Base-by-base conservation (phyloP, 2,888 invertebrate species). In the Drosophila vallismaia region DNA sequence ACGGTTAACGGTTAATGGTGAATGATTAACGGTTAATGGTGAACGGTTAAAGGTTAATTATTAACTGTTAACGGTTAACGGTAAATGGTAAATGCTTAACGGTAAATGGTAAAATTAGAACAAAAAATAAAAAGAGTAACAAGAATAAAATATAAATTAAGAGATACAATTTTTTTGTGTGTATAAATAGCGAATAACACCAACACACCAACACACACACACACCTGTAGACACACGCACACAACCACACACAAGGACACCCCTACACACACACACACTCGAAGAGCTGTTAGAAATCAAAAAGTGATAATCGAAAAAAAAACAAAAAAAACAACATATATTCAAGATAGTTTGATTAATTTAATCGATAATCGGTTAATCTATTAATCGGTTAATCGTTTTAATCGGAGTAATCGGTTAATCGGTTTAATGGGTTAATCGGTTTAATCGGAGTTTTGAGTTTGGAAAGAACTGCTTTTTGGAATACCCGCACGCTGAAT, bases 111-210 rank as follows among this genome's bases (percentile, higher is more conserved):
- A 33, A 10, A 53, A 8, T 36, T 42, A 53, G 45, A 24, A 33
- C 12, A 36, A 46, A 9, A 29, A 42, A 36, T n/a, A 19, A 2
- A 19, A 19, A 19, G 19, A 19, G 19, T 19, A 42, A 12, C 19
- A 12, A 48, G 24, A 29, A 44, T 48, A 49, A 49, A 51, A 36
- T 40, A 57, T 53, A 24, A 60, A 48, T 46, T 45, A 46, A 53
- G 38, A 52, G 51, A 62, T 28, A 2, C 4, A 46, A 50, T 77
- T 76, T 75, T 77, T 79, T 77, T 67, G 79, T 79, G 84, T 80
- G 84, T 80, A 83, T 77, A 36, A 77, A 83, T 80, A 77, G 66
- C 53, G 60, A 71, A 71, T 48, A 52, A 77, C 63, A 77, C 71
- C 50, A 58, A 52, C 29, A 52, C 29, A 19, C 28, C 54, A 48